Base-by-base conservation (phyloP, 2,888 invertebrate species). In the Ligdia adustata region DNA sequence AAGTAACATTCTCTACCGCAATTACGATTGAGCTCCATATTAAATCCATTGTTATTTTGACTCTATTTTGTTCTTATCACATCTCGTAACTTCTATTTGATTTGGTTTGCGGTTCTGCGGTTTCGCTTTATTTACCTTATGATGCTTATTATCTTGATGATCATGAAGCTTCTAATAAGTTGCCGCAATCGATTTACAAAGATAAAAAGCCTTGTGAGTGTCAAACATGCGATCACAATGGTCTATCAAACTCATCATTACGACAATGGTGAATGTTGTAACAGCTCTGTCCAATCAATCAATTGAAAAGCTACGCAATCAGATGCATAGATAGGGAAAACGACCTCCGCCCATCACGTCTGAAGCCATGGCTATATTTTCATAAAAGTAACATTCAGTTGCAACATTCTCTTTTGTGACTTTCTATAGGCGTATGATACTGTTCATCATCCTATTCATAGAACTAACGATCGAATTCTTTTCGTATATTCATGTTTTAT, bases 241-340 rank as follows among this genome's bases (percentile, higher is more conserved):
- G 48, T 58, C 52, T 46, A 50, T 56, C 52, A 44, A 48, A 46
- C 43, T 44, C 41, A 55, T 48, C 48, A 32, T 44, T 29, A 56
- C 54, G 57, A 55, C 51, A 46, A 55, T 52, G 42, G 48, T 13
- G 38, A 27, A 54, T 64, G 56, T 56, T 57, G 65, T 43, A 68
- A 69, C 48, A 39, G 52, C 58, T 54, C 60, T 50, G 52, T 60
- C 51, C 55, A 55, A 63, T 65, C 64, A 62, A 67, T 69, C 64
- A 63, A 50, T 72, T 62, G 63, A 57, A 49, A 51, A 35, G 46
- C 39, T 28, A 27, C 43, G 43, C 50, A 52, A 48, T 46, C 43
- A 37, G 33, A 56, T 41, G 34, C 45, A 43, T 33, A n/a, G n/a
- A 57, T 52, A 42, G 54, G 63, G 60, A 65, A 62, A 63, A 53